Percentiles rank a stretch among this genome's conserved stretches.
phyloP scores from a whole-genome alignment of 2,797 vertebrate species.

The Gallinago nigripennis region DNA sequence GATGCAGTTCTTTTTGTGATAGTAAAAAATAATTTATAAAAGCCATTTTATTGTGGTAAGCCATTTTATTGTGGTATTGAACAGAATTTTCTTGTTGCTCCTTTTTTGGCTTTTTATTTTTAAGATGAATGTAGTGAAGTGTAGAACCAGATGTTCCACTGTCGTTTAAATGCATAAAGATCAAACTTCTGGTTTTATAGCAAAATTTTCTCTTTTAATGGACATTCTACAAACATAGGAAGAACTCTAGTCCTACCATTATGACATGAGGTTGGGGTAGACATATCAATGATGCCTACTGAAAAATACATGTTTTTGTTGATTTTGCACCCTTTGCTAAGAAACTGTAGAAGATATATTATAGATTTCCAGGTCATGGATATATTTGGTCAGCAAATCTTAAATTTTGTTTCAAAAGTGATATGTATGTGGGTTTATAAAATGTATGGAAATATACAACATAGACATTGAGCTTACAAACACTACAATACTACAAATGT shows the following conservation, averaged over 20 bases:
- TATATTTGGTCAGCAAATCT: neutral
- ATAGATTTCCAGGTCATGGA: neutral
- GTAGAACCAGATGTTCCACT: neutral
- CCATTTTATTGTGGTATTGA: neutral
- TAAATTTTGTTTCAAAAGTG: neutral
- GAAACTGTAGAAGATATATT: neutral
- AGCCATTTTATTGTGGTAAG: neutral
- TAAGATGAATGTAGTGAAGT: neutral
- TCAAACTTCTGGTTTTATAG: neutral
- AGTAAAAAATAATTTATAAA: neutral
- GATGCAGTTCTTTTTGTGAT: neutral
- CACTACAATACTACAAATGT: neutral
- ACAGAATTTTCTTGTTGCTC: neutral
- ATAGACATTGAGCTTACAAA: neutral
- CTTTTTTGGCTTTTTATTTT: neutral
- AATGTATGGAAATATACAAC: neutral
- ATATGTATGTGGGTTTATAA: neutral
- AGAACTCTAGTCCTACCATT: neutral
- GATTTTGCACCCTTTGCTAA: neutral
- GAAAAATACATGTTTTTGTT: neutral
- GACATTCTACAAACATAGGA: neutral
- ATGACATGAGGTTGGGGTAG: neutral
- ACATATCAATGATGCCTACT: neutral
- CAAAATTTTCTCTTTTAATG: neutral
- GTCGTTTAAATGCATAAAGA: neutral